Percentiles rank a stretch among this genome's conserved stretches.
Evolutionary conservation across 1,140 invertebrate genomes (phyloP).

Genomic region (Achatina immaculata): DNA sequence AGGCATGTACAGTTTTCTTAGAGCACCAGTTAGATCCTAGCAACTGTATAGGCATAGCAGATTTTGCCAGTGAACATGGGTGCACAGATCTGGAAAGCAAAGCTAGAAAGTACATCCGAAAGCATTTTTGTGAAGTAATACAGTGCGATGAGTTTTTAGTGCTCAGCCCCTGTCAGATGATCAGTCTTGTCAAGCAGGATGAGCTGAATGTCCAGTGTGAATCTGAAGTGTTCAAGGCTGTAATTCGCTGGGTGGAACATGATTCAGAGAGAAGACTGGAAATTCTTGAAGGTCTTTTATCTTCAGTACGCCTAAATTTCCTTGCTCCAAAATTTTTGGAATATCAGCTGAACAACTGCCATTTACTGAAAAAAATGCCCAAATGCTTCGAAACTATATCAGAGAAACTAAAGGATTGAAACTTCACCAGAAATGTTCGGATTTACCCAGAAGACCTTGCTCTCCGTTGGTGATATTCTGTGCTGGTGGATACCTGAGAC

Average conservation of each 20-base stretch:
- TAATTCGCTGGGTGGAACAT: constrained; percentile 89
- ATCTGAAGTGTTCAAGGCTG: constrained; percentile 89
- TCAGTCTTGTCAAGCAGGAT: constrained; percentile 85
- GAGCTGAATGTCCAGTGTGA: constrained; percentile 92
- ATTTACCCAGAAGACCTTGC: constrained; percentile 63
- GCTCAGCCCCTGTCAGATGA: constrained; percentile 82
- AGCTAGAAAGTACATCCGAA: constrained; percentile 89
- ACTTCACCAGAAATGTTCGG: constrained; percentile 63
- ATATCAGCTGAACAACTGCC: constrained; percentile 91
- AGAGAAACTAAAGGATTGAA: constrained; percentile 83
- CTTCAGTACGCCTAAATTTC: constrained; percentile 90
- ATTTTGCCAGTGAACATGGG: constrained; percentile 91
- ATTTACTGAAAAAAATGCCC: constrained; percentile 83
- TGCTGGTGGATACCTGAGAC: constrained; percentile 87
- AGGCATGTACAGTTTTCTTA: constrained; percentile 90
- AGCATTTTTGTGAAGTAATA: constrained; percentile 90
- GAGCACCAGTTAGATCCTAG: constrained; percentile 92
- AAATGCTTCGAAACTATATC: constrained; percentile 90
- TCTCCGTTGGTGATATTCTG: constrained; percentile 83
- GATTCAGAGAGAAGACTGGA: constrained; percentile 86
- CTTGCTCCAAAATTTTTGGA: constrained; percentile 91
- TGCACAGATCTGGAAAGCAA: constrained; percentile 86
- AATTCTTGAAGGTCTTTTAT: constrained; percentile 88
- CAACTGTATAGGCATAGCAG: constrained; percentile 92
- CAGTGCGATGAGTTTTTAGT: constrained; percentile 92